Base-by-base conservation (phyloP, 2,113 vertebrate genomes). In the Pedetes capensis region DNA sequence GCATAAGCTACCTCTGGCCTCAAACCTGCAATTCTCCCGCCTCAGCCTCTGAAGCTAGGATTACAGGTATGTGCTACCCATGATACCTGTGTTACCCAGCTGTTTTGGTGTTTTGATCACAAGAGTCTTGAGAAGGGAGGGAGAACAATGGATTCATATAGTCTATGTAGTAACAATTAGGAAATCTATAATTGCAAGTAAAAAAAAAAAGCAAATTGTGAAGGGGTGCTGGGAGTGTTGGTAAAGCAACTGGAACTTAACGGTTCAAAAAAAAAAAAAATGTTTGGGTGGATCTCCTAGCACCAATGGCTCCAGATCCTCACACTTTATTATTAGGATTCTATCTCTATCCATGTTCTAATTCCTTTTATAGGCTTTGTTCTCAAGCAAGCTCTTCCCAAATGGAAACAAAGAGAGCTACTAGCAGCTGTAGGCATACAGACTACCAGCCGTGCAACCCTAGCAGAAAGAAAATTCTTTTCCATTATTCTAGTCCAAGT, bases 341-440 rank as follows among this genome's bases (percentile, higher is more conserved):
- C 42, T 71, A 11, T 83, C 68, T 87, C 39, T 85, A 78, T 47
- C 37, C 63, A 37, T n/a, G 51, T 23, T 89, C 71, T n/a, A 82
- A 39, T 63, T 82, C 44, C 37, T 1, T 82, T 93, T 37, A 68
- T 6, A 82, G 17, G 47, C 23, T 75, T 88, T 94, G 49, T 79
- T 93, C 61, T 90, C 59, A 84, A 64, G 32, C 22, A 92, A 96
- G 74, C 8, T 95, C 32, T 91, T 96, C 34, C n/a, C 44, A 89
- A 29, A 64, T 25, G 6, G 6, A 79, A 47, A 87, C 22, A 59
- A 32, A 63, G 29, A 76, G 42, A 68, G 9, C 14, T 71, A 42
- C 37, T 17, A 49, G 44, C 32, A 75, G 71, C 14, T 85, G 23
- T 13, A 55, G 4, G 25, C 25, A 72, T 34, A 61, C 14, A 88